Evolutionary conservation across 2,797 vertebrate species (phyloP).

Genomic region (Anabas testudineus): DNA sequence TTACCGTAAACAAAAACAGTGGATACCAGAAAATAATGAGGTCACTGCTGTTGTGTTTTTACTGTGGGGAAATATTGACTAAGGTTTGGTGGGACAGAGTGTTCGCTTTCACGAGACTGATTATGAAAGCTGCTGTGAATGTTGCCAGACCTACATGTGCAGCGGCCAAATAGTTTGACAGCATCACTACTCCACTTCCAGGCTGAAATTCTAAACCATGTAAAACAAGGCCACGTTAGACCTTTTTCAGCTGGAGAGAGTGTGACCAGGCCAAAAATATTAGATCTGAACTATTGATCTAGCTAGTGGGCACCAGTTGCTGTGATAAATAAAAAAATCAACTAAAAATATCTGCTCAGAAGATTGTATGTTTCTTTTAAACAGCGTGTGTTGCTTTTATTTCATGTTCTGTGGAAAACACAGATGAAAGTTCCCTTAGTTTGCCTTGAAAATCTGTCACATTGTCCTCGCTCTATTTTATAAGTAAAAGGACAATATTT

Average conservation of each 20-base stretch:
- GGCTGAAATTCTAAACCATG: conserved; percentile 18
- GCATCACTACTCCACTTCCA: background rate
- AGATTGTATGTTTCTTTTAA: no score
- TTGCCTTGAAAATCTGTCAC: no score
- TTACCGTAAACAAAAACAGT: no score
- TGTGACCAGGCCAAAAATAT: background rate
- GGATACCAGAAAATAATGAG: background rate
- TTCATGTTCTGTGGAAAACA: no score
- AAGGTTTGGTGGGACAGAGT: background rate
- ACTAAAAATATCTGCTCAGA: no score
- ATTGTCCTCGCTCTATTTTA: no score
- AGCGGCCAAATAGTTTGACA: conserved; percentile 2
- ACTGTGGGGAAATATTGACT: background rate
- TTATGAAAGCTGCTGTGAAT: conserved; percentile 23
- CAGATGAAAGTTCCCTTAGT: no score
- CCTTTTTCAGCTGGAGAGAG: background rate
- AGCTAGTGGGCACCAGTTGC: background rate
- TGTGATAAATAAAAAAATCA: background rate
- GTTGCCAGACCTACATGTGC: conserved; percentile 7
- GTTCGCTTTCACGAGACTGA: conserved; percentile 13
- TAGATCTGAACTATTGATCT: background rate
- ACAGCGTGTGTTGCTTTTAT: no score
- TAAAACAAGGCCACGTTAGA: background rate
- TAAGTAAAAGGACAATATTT: no score
- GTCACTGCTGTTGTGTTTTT: conserved; percentile 11